phyloP scores from a whole-genome alignment of 2,888 invertebrate genomes.

The Sylvicola cinctus region DNA sequence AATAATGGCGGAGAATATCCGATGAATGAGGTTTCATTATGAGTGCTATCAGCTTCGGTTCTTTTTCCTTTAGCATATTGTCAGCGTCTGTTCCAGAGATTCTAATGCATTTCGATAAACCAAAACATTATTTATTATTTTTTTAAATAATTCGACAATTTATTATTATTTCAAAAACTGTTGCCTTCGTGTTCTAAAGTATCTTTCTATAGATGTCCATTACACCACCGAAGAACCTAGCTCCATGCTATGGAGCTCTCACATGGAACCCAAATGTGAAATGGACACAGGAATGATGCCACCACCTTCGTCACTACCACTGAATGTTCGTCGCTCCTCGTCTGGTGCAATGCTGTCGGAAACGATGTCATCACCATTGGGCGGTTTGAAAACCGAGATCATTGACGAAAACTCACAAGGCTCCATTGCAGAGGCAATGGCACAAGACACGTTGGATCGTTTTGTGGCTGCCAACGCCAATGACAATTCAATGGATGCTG shows the following conservation, averaged over 20 bases:
- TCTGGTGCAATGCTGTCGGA: constrained; percentile 32
- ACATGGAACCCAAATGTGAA: constrained; percentile 27
- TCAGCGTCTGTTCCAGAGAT: too few species aligned
- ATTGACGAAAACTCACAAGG: constrained; percentile 53
- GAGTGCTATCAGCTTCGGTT: too few species aligned
- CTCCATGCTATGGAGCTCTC: constrained; percentile 14
- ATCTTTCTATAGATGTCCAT: constrained; percentile 22
- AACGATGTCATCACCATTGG: constrained; percentile 28
- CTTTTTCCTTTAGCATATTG: too few species aligned
- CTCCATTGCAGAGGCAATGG: constrained; percentile 25
- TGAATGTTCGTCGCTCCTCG: constrained; percentile 41
- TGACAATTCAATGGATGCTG: constrained; percentile 23
- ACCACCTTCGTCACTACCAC: constrained; percentile 38
- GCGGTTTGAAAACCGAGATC: constrained; percentile 39
- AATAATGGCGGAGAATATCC: too few species aligned
- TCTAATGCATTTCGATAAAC: background rate
- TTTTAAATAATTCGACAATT: too few species aligned
- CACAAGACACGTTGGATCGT: constrained; percentile 21
- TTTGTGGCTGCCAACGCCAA: constrained; percentile 12
- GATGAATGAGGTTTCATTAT: too few species aligned
- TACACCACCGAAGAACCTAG: constrained; percentile 10
- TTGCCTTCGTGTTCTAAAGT: constrained; percentile 18
- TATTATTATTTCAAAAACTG: too few species aligned
- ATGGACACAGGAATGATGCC: constrained; percentile 45
- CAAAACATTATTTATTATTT: background rate